A percentile compares a stretch with the other conserved stretches of the same genome.
phyloP scores from a whole-genome alignment of 2,888 invertebrate genomes.

The Trypoxylon attenuatum region DNA sequence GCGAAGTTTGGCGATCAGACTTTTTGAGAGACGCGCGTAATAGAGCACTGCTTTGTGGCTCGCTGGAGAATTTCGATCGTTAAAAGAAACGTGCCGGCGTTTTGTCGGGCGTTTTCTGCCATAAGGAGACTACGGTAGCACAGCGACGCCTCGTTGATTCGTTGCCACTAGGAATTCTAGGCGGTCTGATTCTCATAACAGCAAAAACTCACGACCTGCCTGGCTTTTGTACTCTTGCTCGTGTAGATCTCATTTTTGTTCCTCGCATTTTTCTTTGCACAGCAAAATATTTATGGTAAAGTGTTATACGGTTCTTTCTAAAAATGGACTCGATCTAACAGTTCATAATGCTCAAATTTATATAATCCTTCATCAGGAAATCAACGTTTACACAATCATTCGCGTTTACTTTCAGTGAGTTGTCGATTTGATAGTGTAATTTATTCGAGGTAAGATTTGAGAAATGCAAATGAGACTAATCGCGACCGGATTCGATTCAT shows the following conservation, averaged over 20 bases:
- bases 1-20: too few species aligned
- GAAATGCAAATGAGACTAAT: too few species aligned
- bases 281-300: too few species aligned
- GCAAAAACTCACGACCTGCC: background rate
- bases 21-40: conserved; percentile 36
- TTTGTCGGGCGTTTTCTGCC: conserved; percentile 37
- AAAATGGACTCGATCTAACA: too few species aligned
- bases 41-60: conserved; percentile 58
- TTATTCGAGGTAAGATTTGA: too few species aligned
- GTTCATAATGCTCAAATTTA: too few species aligned
- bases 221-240: background rate
- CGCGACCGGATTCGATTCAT: too few species aligned
- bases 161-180: conserved; percentile 29
- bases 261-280: background rate
- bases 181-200: conserved; percentile 44
- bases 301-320: too few species aligned
- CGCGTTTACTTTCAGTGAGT: too few species aligned
- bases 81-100: conserved; percentile 46
- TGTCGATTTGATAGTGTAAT: too few species aligned
- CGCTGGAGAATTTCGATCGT: conserved; percentile 62
- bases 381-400: too few species aligned
- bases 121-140: conserved; percentile 25
- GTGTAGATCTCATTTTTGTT: background rate
- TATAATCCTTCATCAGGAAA: too few species aligned
- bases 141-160: conserved; percentile 48